These are phyloP conservation scores for Himalopsyche kuldschensis DNA, from an alignment of 2,888 invertebrate species.

Conservation along the genomic window DNA sequence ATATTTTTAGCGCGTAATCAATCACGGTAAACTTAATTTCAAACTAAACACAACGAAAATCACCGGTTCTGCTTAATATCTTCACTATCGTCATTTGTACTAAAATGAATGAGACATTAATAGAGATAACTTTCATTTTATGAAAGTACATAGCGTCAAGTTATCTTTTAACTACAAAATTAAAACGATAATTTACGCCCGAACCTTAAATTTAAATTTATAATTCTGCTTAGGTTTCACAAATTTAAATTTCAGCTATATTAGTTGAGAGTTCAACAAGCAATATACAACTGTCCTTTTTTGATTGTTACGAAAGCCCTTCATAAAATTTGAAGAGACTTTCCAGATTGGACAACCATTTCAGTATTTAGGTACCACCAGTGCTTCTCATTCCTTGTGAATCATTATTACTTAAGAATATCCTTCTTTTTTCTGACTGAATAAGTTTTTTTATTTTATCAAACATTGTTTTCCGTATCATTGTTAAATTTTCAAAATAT, in stretches of 20 bases:
- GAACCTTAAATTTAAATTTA: neutral
- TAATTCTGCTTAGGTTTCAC: neutral
- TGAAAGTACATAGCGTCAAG: neutral
- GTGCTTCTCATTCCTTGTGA: neutral
- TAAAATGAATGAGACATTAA: neutral
- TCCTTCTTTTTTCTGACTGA: neutral
- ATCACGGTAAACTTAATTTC: no score
- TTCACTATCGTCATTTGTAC: neutral
- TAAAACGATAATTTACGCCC: neutral
- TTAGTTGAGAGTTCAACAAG: neutral
- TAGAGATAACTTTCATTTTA: neutral
- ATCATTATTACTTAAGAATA: neutral
- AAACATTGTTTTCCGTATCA: neutral
- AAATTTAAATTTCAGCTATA: neutral
- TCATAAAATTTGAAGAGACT: neutral
- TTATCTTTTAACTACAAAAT: neutral
- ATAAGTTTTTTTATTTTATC: neutral
- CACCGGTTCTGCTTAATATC: neutral
- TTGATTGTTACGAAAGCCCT: neutral
- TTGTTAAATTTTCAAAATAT: neutral
- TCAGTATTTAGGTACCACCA: neutral
- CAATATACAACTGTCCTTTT: neutral
- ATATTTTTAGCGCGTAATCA: no score
- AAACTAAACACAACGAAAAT: neutral
- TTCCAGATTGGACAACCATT: neutral